Percentiles rank a stretch among this genome's conserved stretches.
phyloP scores from a whole-genome alignment of 2,888 invertebrate species.

The Galeopsomyia nigrocyanea region DNA sequence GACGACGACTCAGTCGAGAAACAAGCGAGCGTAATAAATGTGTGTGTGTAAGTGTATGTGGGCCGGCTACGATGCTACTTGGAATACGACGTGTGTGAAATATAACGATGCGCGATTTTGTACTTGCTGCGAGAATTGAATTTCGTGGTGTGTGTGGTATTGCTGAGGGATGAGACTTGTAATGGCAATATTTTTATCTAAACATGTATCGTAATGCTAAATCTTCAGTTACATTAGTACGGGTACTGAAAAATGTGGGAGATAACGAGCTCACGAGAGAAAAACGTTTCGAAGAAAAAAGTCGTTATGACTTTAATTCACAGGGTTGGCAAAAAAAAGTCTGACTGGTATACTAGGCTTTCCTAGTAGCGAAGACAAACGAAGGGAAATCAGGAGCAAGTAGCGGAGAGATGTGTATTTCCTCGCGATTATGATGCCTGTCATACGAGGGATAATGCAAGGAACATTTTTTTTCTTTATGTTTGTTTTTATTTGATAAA shows the following conservation, averaged over 20 bases:
- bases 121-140: too few relatives aligned
- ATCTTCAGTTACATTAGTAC: too few relatives aligned
- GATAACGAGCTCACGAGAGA: conserved; percentile 26
- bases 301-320: conserved; percentile 45
- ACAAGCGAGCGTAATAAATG: conserved; percentile 45
- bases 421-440: conserved; percentile 37
- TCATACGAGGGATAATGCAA: conserved; percentile 8
- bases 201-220: too few relatives aligned
- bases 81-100: background rate
- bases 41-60: conserved; percentile 24
- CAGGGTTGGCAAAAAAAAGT: conserved; percentile 44
- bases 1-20: conserved; percentile 53
- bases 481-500: conserved; percentile 10
- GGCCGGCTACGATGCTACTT: conserved; percentile 2
- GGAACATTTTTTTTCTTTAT: conserved; percentile 21
- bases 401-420: conserved; percentile 28
- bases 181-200: too few relatives aligned
- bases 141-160: too few relatives aligned
- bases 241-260: conserved; percentile 2
- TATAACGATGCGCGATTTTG: too few relatives aligned
- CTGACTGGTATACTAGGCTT: conserved; percentile 4
- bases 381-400: conserved; percentile 42
- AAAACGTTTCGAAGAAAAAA: conserved; percentile 5
- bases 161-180: too few relatives aligned
- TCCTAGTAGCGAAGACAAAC: conserved; percentile 37